Conservation (phyloP, 2,888 invertebrate species). For the Eustalomyia histrio region DNA sequence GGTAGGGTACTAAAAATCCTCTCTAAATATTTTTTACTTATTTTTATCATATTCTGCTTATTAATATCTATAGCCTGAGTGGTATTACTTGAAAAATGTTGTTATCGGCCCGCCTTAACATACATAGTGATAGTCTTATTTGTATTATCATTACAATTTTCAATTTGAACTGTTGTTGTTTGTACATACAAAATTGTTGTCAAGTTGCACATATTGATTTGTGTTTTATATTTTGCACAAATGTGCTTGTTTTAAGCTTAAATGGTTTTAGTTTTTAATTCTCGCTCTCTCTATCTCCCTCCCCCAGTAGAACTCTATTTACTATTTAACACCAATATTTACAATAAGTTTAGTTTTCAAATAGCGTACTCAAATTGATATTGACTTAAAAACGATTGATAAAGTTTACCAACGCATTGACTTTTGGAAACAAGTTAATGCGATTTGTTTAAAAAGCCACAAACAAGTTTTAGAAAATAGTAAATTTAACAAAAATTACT, state of each 20-base stretch:
- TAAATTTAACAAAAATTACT: too few species aligned
- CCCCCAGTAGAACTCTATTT: not conserved
- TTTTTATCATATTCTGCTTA: too few species aligned
- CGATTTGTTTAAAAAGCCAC: constrained; percentile 32
- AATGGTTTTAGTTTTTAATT: constrained; percentile 26
- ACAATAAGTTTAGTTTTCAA: constrained; percentile 26
- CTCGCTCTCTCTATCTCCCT: not conserved
- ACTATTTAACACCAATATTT: constrained; percentile 52
- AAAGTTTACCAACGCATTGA: constrained; percentile 45
- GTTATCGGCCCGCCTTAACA: too few species aligned
- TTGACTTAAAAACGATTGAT: constrained; percentile 39
- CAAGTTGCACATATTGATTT: constrained; percentile 22
- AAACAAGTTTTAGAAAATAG: not conserved
- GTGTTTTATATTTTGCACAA: constrained; percentile 11
- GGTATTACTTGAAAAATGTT: too few species aligned
- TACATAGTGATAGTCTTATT: not conserved
- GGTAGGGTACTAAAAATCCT: too few species aligned
- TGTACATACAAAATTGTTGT: not conserved
- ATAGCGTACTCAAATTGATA: constrained; percentile 5
- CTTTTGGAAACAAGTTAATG: constrained; percentile 38
- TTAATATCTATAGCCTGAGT: too few species aligned
- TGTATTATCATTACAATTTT: constrained; percentile 39
- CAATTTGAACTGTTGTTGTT: constrained; percentile 16
- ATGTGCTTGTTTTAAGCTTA: constrained; percentile 31
- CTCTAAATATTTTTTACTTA: too few species aligned